Evolutionary conservation across 2,888 invertebrate genomes (phyloP), one percentile per base, ranked within the genome.

Genomic region (Cylloceria caligata): DNA sequence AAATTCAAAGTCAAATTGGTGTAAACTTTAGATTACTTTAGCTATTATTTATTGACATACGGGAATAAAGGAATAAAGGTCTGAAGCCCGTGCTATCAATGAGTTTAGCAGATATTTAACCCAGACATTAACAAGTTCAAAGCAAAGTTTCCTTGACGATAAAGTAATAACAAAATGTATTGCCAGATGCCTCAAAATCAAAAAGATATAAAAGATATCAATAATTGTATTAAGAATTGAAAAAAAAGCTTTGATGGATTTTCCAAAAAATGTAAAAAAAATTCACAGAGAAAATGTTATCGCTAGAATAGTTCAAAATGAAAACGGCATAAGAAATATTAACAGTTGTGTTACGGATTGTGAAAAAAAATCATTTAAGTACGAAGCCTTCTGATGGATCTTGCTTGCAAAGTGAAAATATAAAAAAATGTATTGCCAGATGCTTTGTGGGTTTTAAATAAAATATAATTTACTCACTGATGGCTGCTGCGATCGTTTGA

Each of bases 401-500:
- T n/a, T n/a, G n/a, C n/a, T n/a, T n/a, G n/a, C n/a, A n/a, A n/a
- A n/a, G n/a, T n/a, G n/a, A n/a, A n/a, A n/a, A n/a, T n/a, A n/a
- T n/a, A n/a, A n/a, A n/a, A n/a, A n/a, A n/a, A n/a, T n/a, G n/a
- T n/a, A n/a, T n/a, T n/a, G n/a, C n/a, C n/a, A n/a, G n/a, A n/a
- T n/a, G n/a, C n/a, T n/a, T 9, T 16, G 9, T 24, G 24, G 21
- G 7, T 52, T 52, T 6, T 1, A 4, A 21, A 52, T 52, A 11
- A 24, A 52, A 52, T 52, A 52, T 13, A 52, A 30, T 30, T 55
- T 21, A 87, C 89, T 85, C 81, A 91, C 90, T 85, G 67, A 88
- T 68, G 1, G 87, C 1, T 7, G 89, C 84, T 13, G 88, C 88
- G 11, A 89, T 3, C 47, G 89, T 80, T n/a, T 91, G 91, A 21